Percentiles rank a stretch among this genome's conserved stretches.
These are phyloP conservation scores for Acleris literana DNA, from an alignment of 2,888 invertebrate species.

Conservation along the genomic window DNA sequence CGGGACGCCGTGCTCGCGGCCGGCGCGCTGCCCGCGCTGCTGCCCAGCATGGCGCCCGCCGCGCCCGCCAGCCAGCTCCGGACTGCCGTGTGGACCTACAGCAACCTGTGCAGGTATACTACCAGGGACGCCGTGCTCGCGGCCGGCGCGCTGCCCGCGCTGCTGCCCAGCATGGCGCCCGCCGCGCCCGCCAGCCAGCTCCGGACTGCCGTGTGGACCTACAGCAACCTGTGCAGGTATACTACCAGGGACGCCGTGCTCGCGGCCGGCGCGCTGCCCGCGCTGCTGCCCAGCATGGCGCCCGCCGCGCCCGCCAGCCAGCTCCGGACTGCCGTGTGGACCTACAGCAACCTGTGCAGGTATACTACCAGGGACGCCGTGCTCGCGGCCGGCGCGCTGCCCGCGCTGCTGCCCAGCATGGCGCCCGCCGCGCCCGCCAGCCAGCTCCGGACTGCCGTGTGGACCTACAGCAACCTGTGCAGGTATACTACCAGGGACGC, in stretches of 20 bases:
- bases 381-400: slow-evolving; percentile 87
- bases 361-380: slow-evolving; percentile 95
- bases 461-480: slow-evolving; percentile 97
- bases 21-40: slow-evolving; percentile 88
- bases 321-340: slow-evolving; percentile 94
- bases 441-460: slow-evolving; percentile 92
- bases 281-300: slow-evolving; percentile 86
- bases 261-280: slow-evolving; percentile 86
- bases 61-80: slow-evolving; percentile 86
- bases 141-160: slow-evolving; percentile 87
- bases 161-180: slow-evolving; percentile 84
- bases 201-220: slow-evolving; percentile 95
- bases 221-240: slow-evolving; percentile 96
- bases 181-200: slow-evolving; percentile 84
- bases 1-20: slow-evolving; percentile 91
- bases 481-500: no score
- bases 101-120: slow-evolving; percentile 96
- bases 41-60: slow-evolving; percentile 81
- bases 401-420: slow-evolving; percentile 87
- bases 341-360: slow-evolving; percentile 95
- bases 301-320: slow-evolving; percentile 80
- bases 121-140: slow-evolving; percentile 92
- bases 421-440: slow-evolving; percentile 71
- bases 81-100: slow-evolving; percentile 96
- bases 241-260: slow-evolving; percentile 94